Conservation (phyloP, 2,797 vertebrate genomes). For the Galaxias olidus region DNA sequence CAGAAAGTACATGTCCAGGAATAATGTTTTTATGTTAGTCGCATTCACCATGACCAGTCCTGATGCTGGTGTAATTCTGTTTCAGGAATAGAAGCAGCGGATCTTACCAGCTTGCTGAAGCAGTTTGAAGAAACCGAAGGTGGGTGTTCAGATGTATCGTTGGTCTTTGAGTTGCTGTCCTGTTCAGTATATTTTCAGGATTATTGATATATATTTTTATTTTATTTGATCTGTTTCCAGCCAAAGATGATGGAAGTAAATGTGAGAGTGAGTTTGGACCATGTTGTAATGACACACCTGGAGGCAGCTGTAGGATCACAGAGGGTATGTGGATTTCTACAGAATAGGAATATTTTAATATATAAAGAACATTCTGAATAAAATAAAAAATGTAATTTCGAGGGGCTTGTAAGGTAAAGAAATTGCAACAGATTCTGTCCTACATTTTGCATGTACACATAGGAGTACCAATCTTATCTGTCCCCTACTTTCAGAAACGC, state of each 20-base stretch:
- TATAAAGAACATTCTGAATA: too few relatives aligned
- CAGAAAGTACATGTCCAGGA: too few relatives aligned
- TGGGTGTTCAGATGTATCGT: conserved; percentile 48
- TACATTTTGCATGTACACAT: too few relatives aligned
- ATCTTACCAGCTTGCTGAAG: conserved; percentile 92
- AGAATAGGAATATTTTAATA: too few relatives aligned
- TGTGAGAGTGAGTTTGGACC: conserved; percentile 30
- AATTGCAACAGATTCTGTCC: too few relatives aligned
- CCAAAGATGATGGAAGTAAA: conserved; percentile 67
- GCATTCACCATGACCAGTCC: background rate
- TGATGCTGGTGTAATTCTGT: conserved; percentile 5
- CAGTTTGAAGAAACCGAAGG: conserved; percentile 96
- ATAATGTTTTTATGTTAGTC: too few relatives aligned
- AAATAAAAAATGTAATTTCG: too few relatives aligned
- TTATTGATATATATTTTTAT: background rate
- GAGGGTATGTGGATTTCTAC: background rate
- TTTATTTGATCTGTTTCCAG: conserved; percentile 66
- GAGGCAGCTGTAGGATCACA: background rate
- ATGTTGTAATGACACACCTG: conserved; percentile 20
- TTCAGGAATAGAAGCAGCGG: conserved; percentile 89
- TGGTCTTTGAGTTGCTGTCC: background rate
- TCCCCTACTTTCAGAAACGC: conserved; percentile 2
- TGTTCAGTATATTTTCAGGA: background rate
- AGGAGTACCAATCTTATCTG: too few relatives aligned
- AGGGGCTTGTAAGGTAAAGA: too few relatives aligned